These are phyloP conservation scores for Hetaerina titia DNA, from an alignment of 2,888 invertebrate species.

Conservation along the genomic window DNA sequence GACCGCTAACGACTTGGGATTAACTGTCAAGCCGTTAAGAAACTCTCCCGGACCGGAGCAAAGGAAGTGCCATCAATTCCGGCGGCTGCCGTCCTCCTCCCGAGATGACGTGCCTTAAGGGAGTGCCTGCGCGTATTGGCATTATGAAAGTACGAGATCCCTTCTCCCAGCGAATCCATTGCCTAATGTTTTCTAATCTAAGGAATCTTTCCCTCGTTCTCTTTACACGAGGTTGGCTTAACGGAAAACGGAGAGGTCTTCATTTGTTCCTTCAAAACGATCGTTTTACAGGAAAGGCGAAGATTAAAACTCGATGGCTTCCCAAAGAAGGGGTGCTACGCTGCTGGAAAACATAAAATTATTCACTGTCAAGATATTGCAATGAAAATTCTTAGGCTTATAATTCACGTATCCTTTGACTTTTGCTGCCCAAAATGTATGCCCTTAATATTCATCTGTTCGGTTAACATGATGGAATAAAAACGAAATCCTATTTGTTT, in stretches of 20 bases:
- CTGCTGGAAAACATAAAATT: too few species aligned
- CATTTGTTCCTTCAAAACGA: neutral
- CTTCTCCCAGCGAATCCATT: neutral
- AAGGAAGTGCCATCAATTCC: constrained; percentile 3
- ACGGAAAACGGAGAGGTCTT: neutral
- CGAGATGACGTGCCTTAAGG: neutral
- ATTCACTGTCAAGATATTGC: too few species aligned
- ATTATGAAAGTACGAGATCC: neutral
- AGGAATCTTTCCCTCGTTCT: neutral
- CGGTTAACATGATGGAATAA: too few species aligned
- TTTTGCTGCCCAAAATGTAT: too few species aligned
- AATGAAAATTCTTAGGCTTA: too few species aligned
- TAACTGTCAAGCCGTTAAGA: constrained; percentile 49
- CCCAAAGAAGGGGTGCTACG: too few species aligned
- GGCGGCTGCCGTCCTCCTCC: neutral
- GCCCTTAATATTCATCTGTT: too few species aligned
- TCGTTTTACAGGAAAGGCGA: neutral
- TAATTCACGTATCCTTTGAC: too few species aligned
- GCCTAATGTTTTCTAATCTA: constrained; percentile 33
- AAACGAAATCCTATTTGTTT: too few species aligned
- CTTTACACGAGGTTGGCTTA: constrained; percentile 21
- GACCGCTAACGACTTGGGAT: constrained; percentile 47
- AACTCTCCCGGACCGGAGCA: neutral
- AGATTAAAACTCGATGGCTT: too few species aligned
- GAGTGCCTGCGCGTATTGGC: neutral